These are phyloP conservation scores for Molossus alvarezi DNA, from an alignment of 2,797 vertebrate genomes.

Conservation along the genomic window DNA sequence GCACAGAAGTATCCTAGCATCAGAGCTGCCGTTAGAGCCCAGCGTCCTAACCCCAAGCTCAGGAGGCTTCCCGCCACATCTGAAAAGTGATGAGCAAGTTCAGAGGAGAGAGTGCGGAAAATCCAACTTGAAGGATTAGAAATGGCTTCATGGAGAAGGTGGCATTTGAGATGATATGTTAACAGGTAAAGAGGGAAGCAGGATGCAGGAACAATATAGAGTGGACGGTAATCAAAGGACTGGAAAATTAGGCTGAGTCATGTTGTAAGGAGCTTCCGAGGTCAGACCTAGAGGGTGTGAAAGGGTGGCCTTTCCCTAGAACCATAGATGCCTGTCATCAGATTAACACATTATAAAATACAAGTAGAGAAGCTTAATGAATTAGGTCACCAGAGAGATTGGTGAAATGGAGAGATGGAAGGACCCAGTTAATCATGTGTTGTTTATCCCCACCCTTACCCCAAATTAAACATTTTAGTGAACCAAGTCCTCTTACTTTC, in stretches of 20 bases:
- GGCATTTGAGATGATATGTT: background rate
- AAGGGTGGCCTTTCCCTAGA: background rate
- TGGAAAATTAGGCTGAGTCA: background rate
- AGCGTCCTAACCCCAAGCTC: background rate
- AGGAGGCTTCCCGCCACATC: background rate
- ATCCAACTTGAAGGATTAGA: background rate
- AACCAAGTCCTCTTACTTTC: background rate
- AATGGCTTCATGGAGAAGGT: background rate
- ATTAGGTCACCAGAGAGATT: background rate
- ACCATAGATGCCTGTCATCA: background rate
- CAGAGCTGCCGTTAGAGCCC: background rate
- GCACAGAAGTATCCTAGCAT: background rate
- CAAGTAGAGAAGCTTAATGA: background rate
- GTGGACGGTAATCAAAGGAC: background rate
- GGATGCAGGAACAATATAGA: background rate
- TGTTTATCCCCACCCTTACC: background rate
- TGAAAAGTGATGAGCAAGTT: background rate
- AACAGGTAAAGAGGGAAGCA: background rate
- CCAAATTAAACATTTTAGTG: background rate
- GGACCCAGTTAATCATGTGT: background rate
- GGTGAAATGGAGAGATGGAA: background rate
- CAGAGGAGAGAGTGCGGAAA: background rate
- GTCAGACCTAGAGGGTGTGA: background rate
- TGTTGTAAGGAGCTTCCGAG: background rate
- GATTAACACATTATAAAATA: background rate